Evolutionary conservation across 92 coral and sea anemone species (phyloP).

Genomic region (Epizoanthus illoricatus): DNA sequence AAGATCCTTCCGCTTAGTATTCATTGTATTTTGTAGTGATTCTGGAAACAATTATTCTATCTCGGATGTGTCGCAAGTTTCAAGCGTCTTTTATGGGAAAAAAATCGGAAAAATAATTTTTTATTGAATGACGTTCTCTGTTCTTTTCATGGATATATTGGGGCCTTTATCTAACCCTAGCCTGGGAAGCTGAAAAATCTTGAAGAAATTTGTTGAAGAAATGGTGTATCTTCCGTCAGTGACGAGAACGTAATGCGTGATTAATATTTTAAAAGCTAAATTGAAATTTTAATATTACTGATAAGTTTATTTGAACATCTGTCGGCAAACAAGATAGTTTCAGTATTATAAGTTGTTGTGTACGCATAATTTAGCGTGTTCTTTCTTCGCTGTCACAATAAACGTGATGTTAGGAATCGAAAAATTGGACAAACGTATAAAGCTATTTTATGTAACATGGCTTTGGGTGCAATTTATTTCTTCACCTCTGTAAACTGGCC

Average conservation of each 20-base stretch:
- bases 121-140: neutral
- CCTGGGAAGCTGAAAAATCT: neutral
- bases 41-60: neutral
- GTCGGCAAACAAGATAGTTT: neutral
- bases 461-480: neutral
- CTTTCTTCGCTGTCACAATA: neutral
- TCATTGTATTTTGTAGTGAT: neutral
- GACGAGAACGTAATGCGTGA: neutral
- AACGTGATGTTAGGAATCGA: too few species aligned
- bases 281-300: neutral
- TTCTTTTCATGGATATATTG: neutral
- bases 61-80: neutral
- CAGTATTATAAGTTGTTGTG: neutral
- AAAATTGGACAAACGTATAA: neutral
- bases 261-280: neutral
- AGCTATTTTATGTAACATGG: too few species aligned
- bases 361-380: neutral
- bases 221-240: neutral
- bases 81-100: neutral
- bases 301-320: constrained; percentile 37
- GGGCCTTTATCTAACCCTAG: neutral
- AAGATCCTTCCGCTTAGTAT: neutral
- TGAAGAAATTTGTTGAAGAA: neutral
- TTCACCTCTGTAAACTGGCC: neutral
- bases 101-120: neutral